These are phyloP conservation scores for Maniola hyperantus DNA, from an alignment of 2,888 invertebrate species.

Conservation along the genomic window DNA sequence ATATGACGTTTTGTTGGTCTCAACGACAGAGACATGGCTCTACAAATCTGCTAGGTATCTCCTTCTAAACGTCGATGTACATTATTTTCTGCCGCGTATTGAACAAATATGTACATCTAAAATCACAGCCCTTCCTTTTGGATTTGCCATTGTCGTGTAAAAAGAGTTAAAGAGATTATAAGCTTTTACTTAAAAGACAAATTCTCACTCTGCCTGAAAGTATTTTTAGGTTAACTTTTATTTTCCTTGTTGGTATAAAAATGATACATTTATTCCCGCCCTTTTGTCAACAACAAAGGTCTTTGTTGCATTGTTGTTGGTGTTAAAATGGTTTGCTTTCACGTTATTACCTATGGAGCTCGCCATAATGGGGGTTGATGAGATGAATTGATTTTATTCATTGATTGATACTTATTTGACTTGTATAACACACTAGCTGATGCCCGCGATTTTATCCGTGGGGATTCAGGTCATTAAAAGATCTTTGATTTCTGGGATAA, in stretches of 20 bases:
- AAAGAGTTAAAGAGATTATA: neutral
- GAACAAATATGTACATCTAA: too few relatives aligned
- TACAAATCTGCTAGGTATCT: too few relatives aligned
- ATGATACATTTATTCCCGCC: constrained; percentile 19
- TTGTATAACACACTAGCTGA: neutral
- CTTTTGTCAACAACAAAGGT: constrained; percentile 24
- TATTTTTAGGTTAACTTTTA: constrained; percentile 1
- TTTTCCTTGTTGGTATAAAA: constrained; percentile 25
- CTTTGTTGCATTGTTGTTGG: constrained; percentile 24
- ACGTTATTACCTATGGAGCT: constrained; percentile 17
- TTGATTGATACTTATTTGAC: constrained; percentile 1
- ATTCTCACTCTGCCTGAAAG: neutral
- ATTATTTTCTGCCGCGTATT: too few relatives aligned
- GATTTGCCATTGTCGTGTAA: neutral
- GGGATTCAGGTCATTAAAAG: too few relatives aligned
- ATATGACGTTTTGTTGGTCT: too few relatives aligned
- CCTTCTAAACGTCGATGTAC: too few relatives aligned
- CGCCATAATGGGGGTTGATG: constrained; percentile 6
- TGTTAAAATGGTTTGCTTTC: constrained; percentile 19
- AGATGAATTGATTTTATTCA: neutral
- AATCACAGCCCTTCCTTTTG: too few relatives aligned
- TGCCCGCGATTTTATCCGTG: neutral
- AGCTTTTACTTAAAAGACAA: neutral
- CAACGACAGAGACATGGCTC: too few relatives aligned
- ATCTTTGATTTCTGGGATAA: too few relatives aligned